Conservation (phyloP, 2,888 invertebrate genomes). For the Bursaphelenchus okinawaensis region DNA sequence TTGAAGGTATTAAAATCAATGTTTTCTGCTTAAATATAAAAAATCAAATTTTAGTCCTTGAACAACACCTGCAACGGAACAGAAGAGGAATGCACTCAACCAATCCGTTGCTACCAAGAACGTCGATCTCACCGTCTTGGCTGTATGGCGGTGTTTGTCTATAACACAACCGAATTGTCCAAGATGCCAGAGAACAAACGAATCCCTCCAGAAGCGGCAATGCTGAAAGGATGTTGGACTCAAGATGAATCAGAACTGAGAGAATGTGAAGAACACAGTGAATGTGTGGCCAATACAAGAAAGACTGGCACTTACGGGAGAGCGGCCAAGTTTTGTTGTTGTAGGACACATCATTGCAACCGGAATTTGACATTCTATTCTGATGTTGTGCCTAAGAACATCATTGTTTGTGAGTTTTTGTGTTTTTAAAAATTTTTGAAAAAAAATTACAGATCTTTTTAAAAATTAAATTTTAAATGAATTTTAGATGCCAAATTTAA, state of each 20-base stretch:
- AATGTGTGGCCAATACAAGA: slow-evolving; percentile 27
- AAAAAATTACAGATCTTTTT: no score
- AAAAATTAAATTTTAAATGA: no score
- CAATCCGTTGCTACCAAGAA: slow-evolving; percentile 26
- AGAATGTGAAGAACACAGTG: slow-evolving; percentile 26
- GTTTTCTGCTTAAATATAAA: no score
- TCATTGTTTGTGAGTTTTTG: neutral
- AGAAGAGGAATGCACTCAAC: slow-evolving; percentile 16
- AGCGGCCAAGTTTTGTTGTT: slow-evolving; percentile 38
- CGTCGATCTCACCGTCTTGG: slow-evolving; percentile 26
- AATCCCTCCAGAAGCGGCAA: slow-evolving; percentile 12
- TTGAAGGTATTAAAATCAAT: no score
- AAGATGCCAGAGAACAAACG: slow-evolving; percentile 4
- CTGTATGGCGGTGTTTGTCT: slow-evolving; percentile 34
- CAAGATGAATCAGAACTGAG: slow-evolving; percentile 28
- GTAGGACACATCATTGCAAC: slow-evolving; percentile 41
- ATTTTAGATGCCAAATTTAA: no score
- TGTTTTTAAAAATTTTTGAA: no score
- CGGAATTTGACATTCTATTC: slow-evolving; percentile 14
- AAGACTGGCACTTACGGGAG: slow-evolving; percentile 18
- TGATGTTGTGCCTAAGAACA: neutral
- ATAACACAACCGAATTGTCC: slow-evolving; percentile 20
- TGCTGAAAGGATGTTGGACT: slow-evolving; percentile 32
- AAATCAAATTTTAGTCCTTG: slow-evolving; percentile 11
- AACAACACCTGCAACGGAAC: slow-evolving; percentile 2